Evolutionary conservation across 2,113 vertebrate species (phyloP).

Genomic region (Grus americana): DNA sequence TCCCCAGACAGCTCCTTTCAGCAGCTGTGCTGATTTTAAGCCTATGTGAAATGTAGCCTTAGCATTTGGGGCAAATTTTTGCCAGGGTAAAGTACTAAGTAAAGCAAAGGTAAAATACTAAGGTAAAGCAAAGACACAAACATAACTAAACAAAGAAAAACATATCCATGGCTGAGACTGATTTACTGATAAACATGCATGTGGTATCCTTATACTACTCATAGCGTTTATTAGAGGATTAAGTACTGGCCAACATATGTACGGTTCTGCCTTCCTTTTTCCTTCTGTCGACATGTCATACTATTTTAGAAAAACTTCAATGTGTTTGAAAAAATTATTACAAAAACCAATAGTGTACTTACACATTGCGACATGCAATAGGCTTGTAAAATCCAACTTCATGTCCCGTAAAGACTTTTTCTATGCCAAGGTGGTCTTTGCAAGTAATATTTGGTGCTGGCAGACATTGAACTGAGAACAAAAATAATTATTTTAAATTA

Average conservation of each 20-base stretch:
- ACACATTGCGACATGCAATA: conserved; percentile 93
- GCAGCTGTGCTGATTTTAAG: neutral
- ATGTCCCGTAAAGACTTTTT: conserved; percentile 83
- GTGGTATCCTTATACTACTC: neutral
- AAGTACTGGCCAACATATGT: neutral
- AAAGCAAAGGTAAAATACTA: neutral
- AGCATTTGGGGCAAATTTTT: neutral
- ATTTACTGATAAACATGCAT: neutral
- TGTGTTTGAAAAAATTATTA: neutral
- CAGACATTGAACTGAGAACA: conserved; percentile 85
- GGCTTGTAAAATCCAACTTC: conserved; percentile 92
- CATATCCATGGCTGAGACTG: neutral
- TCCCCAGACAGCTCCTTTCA: neutral
- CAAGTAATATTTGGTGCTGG: conserved; percentile 94
- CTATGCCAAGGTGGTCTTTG: conserved; percentile 82
- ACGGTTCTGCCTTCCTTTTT: neutral
- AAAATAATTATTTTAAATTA: neutral
- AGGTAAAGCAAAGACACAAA: neutral
- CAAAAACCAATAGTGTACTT: conserved; percentile 64
- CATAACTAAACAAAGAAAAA: neutral
- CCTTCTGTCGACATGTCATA: neutral
- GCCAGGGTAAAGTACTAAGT: neutral
- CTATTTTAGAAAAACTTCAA: neutral
- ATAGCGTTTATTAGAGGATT: neutral
- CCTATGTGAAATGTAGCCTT: neutral